Conservation (phyloP, 2,113 vertebrate species). For the Dendrocopos noguchii region DNA sequence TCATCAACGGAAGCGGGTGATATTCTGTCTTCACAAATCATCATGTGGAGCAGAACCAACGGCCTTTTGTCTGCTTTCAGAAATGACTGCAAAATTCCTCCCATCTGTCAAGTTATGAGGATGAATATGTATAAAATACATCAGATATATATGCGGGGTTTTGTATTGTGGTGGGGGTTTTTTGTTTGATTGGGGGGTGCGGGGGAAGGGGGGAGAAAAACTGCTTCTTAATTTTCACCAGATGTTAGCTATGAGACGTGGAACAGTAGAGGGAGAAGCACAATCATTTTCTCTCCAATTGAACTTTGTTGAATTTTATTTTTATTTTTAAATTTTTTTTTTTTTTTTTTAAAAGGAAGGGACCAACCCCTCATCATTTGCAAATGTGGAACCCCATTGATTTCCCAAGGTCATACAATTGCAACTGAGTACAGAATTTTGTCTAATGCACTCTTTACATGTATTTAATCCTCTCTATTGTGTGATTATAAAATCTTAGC, state of each 20-base stretch:
- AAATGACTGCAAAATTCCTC: slow-evolving; percentile 79
- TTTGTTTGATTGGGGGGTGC: slow-evolving; percentile 29
- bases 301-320: neutral
- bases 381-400: slow-evolving; percentile 53
- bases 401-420: slow-evolving; percentile 12
- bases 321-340: neutral
- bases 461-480: slow-evolving; percentile 62
- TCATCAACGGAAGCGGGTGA: slow-evolving; percentile 81
- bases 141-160: slow-evolving; percentile 55
- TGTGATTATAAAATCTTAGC: slow-evolving; percentile 57
- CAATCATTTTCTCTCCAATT: slow-evolving; percentile 14
- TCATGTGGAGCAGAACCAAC: slow-evolving; percentile 77
- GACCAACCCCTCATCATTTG: slow-evolving; percentile 19
- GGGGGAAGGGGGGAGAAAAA: neutral
- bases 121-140: slow-evolving; percentile 76
- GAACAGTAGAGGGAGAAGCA: slow-evolving; percentile 53
- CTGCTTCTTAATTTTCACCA: slow-evolving; percentile 49
- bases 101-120: slow-evolving; percentile 82
- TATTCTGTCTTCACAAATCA: slow-evolving; percentile 82
- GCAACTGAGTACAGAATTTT: slow-evolving; percentile 44
- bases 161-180: slow-evolving; percentile 1
- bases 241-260: slow-evolving; percentile 43
- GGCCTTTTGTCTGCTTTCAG: slow-evolving; percentile 82
- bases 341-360: neutral
- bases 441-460: slow-evolving; percentile 39